A percentile compares a stretch with the other conserved stretches of the same genome.
phyloP scores from a whole-genome alignment of 2,113 vertebrate species.

The Empidonax traillii region DNA sequence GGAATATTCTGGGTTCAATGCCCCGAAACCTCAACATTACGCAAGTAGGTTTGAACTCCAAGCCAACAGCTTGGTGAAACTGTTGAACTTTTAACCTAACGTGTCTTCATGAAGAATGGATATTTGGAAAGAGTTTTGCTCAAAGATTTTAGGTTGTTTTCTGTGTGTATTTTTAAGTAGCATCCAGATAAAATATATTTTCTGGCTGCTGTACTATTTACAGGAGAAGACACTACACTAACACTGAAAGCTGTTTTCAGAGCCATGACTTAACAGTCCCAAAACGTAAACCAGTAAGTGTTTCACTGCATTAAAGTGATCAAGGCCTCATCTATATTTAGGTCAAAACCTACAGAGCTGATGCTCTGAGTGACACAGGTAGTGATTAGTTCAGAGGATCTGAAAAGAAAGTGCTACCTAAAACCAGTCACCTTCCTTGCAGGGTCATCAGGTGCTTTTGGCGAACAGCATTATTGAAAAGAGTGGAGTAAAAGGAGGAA shows the following conservation, averaged over 20 bases:
- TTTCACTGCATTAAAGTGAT: background rate
- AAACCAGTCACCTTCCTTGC: background rate
- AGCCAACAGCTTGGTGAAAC: slow-evolving; percentile 47
- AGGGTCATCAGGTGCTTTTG: background rate
- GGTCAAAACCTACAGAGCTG: background rate
- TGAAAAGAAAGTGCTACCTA: background rate
- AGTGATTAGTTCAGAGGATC: background rate
- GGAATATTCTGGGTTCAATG: slow-evolving; percentile 46
- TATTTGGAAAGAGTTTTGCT: slow-evolving; percentile 36
- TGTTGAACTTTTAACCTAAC: slow-evolving; percentile 68
- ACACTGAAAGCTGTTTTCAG: background rate
- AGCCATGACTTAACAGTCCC: background rate
- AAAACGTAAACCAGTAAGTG: background rate
- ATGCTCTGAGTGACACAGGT: background rate
- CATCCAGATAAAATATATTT: slow-evolving; percentile 61
- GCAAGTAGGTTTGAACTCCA: slow-evolving; percentile 52
- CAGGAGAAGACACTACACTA: background rate
- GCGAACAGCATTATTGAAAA: background rate
- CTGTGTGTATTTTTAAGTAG: slow-evolving; percentile 38
- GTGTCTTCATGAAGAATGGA: slow-evolving; percentile 47
- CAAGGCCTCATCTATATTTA: background rate
- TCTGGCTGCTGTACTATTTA: slow-evolving; percentile 42
- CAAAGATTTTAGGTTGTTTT: slow-evolving; percentile 1
- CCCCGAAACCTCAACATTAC: slow-evolving; percentile 57
- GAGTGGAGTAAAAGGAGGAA: background rate